Percentiles rank a stretch among this genome's conserved stretches.
Evolutionary conservation across 2,113 vertebrate genomes (phyloP).

Genomic region (Hemiprocne comata): DNA sequence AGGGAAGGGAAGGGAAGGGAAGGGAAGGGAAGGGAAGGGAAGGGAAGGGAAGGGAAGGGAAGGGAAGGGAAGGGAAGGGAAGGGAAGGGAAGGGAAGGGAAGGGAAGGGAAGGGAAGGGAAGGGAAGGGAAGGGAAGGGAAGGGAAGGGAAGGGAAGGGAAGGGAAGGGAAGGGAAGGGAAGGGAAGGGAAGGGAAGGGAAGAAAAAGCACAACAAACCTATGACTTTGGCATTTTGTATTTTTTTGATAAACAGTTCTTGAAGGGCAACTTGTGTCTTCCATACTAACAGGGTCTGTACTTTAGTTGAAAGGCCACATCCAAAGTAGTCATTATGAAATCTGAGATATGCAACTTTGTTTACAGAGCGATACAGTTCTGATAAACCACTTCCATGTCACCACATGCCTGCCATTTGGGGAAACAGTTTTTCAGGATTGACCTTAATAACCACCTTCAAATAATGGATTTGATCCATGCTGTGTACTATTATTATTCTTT

Average conservation of each 20-base stretch:
- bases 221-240: not conserved
- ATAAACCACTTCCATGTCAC: not conserved
- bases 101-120: no score
- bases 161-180: no score
- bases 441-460: conserved; percentile 13
- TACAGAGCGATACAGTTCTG: not conserved
- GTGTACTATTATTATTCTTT: not conserved
- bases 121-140: no score
- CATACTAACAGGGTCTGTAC: not conserved
- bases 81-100: no score
- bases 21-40: no score
- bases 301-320: not conserved
- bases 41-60: no score
- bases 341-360: not conserved
- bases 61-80: no score
- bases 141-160: no score
- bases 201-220: not conserved
- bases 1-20: no score
- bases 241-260: conserved; percentile 20
- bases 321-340: conserved; percentile 6
- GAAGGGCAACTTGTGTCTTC: not conserved
- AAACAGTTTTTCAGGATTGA: conserved; percentile 51
- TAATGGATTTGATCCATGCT: not conserved
- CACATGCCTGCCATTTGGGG: conserved; percentile 19
- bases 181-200: no score